Base-by-base conservation (phyloP, 2,113 vertebrate genomes). In the Perca schrenkii region DNA sequence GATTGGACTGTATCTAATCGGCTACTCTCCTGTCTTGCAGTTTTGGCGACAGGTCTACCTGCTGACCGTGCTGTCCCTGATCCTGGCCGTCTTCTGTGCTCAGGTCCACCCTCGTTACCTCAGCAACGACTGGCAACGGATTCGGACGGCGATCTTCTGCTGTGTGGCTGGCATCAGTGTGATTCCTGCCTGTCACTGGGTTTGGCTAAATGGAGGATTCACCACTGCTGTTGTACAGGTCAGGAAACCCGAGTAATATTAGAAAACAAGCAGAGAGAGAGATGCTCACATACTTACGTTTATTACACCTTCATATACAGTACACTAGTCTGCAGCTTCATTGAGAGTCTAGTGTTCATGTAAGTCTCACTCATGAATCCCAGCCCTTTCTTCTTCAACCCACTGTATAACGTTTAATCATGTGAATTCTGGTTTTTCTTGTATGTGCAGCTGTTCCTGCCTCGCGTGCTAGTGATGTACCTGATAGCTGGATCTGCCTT, bases 11-110 rank as follows among this genome's bases (percentile, higher is more conserved):
- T 12, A 7, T 22, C 4, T 56, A 28, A 47, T 62, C 4, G 13
- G 2, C 57, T 16, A 1, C 22, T 36, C 19, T 73, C 14, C 25
- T 6, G 0, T 72, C 49, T 21, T 84, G 1, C 85, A 99, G 98
- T 99, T 99, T 76, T 99, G 98, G 98, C 96, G 97, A 6, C 98
- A 99, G 85, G 96, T 99, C 0, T 99, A 99, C 87, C 70, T 99
- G 90, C 94, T 99, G 93, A 98, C 96, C 0, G 97, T 99, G 81
- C 95, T 99, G 61, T 97, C 97, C 1, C 88, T 96, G 95, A 98
- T 99, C 92, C 85, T 99, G 92, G 97, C 97, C 0, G 97, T 99
- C 47, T 99, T 99, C 91, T 97, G 97, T 16, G 97, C 97, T 25
- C 98, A 99, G 94, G 96, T 99, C 52, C 98, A 99, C 50, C 98